Evolutionary conservation across 2,113 vertebrate genomes (phyloP), one percentile per base, ranked within the genome.

Genomic region (Balaenoptera acutorostrata): DNA sequence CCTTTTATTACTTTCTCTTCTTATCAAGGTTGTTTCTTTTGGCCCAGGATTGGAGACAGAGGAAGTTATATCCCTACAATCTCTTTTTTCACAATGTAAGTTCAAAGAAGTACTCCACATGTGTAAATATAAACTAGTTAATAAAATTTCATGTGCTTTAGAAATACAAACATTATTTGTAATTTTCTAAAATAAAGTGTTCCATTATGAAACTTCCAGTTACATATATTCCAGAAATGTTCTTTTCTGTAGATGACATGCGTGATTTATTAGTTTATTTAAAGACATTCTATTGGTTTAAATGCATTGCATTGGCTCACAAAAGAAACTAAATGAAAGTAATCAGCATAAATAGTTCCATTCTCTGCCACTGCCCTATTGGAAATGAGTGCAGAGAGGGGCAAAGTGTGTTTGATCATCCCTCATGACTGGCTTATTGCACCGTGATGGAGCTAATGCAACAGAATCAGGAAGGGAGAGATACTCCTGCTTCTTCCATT

Each of bases 101-200:
- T 78, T 81, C 52, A 52, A 52, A 41, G 71, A 96, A 72, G 5
- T n/a, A 55, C 1, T 83, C 12, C 55, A 49, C 31, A 27, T 66
- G 9, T 36, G 2, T 77, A 55, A 90, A 92, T 52, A 89, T 20
- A 57, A 77, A 6, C 0, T 18, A 25, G 3, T 41, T 75, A 57
- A 85, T 14, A 75, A 88, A 72, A 61, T 41, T 82, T 0, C 15
- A 29, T 33, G 14, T 5, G 1, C 33, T 59, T 80, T 55, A 41
- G 2, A 75, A 82, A 80, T 71, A 86, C 4, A 63, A 92, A 64
- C 52, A 44, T 21, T 95, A 72, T 78, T 92, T 88, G 3, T 74
- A 85, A 49, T 77, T 88, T 88, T 96, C 59, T 57, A 71, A 95
- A 93, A 95, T 69, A 69, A 72, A n/a, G 23, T 87, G 11, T 57